Evolutionary conservation across 2,888 invertebrate genomes (phyloP).

Genomic region (Drosophila meridiana): DNA sequence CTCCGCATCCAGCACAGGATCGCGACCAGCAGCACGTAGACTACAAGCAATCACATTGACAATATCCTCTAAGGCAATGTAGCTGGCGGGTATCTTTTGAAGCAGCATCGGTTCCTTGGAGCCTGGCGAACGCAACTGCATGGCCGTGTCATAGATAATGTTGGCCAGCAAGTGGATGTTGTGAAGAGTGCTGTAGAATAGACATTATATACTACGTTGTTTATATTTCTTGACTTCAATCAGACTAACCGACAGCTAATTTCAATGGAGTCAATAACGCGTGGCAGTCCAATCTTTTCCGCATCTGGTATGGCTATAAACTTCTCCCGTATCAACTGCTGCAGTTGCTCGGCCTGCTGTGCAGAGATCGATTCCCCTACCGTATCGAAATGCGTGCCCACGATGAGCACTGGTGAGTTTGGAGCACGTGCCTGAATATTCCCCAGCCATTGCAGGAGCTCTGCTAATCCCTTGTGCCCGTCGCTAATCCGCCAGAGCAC

Average conservation of each 20-base stretch:
- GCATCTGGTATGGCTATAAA: conserved; percentile 98
- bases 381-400: conserved; percentile 98
- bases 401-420: conserved; percentile 97
- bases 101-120: conserved; percentile 96
- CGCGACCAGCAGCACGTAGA: conserved; percentile 88
- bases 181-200: conserved; percentile 89
- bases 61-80: conserved; percentile 97
- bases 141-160: conserved; percentile 96
- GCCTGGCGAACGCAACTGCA: conserved; percentile 95
- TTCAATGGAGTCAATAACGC: conserved; percentile 96
- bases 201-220: not conserved
- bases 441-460: conserved; percentile 97
- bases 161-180: conserved; percentile 96
- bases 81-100: conserved; percentile 98
- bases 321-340: conserved; percentile 93
- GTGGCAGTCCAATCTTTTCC: conserved; percentile 97
- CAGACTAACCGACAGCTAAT: conserved; percentile 87
- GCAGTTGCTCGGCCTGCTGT: conserved; percentile 89
- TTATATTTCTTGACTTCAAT: too few relatives aligned
- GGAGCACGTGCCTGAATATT: conserved; percentile 97
- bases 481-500: conserved; percentile 98
- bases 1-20: conserved; percentile 94
- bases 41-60: conserved; percentile 93
- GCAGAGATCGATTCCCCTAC: conserved; percentile 86
- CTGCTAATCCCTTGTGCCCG: conserved; percentile 94